A percentile compares a stretch with the other conserved stretches of the same genome.
Evolutionary conservation across 2,888 invertebrate species (phyloP).

Genomic region (Crematogaster levior): DNA sequence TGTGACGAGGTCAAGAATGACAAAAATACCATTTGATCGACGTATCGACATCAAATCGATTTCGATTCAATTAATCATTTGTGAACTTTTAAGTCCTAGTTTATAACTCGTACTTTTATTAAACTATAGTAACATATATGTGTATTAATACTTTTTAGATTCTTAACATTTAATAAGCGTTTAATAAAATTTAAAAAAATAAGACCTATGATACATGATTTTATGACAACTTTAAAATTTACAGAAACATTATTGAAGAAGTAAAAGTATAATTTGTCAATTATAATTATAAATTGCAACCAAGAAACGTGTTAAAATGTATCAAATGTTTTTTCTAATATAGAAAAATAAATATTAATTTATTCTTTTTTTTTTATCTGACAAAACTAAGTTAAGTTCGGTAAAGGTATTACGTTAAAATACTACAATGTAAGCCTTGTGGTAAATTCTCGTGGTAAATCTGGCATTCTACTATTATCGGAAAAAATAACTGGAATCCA

Average conservation of each 20-base stretch:
- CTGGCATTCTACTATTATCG: background rate
- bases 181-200: background rate
- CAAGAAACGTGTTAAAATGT: background rate
- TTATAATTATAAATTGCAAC: background rate
- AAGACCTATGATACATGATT: background rate
- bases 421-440: background rate
- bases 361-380: background rate
- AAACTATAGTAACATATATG: background rate
- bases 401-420: background rate
- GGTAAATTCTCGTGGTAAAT: background rate
- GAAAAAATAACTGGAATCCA: background rate
- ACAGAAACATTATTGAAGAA: background rate
- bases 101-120: constrained; percentile 4
- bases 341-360: background rate
- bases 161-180: background rate
- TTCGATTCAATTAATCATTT: too few relatives aligned
- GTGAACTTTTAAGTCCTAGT: background rate
- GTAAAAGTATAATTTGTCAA: background rate
- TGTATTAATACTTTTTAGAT: background rate
- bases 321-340: background rate
- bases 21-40: too few relatives aligned
- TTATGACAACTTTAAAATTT: too few relatives aligned
- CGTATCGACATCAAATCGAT: too few relatives aligned
- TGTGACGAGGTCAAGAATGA: too few relatives aligned
- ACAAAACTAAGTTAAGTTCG: background rate